Evolutionary conservation across 35 echinoderm and acorn worm genomes (phyloP).

Genomic region (Heliocidaris tuberculata): DNA sequence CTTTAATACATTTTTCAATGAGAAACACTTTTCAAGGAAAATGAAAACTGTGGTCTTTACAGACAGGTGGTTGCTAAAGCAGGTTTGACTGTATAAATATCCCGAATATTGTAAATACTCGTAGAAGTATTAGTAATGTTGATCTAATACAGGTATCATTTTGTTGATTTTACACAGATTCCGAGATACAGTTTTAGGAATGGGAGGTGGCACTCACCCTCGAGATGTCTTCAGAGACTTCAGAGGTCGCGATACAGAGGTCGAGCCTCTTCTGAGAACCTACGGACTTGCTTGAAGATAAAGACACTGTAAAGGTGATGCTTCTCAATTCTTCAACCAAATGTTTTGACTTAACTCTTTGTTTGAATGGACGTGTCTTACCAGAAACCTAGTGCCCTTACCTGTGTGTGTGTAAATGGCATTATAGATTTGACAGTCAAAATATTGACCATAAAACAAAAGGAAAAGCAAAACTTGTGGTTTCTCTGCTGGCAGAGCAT

Average conservation of each 20-base stretch:
- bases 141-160: neutral
- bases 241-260: constrained; percentile 87
- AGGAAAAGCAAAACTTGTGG: neutral
- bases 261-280: constrained; percentile 71
- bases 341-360: too few species aligned
- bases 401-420: too few species aligned
- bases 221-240: constrained; percentile 83
- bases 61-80: too few species aligned
- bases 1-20: too few species aligned
- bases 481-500: neutral
- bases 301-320: too few species aligned
- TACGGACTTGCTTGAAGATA: constrained; percentile 77
- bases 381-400: too few species aligned
- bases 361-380: too few species aligned
- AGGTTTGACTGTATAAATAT: neutral
- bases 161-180: constrained; percentile 58
- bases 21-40: too few species aligned
- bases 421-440: neutral
- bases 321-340: too few species aligned
- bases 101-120: neutral
- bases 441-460: neutral
- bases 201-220: constrained; percentile 93
- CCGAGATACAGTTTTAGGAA: constrained; percentile 76
- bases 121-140: neutral
- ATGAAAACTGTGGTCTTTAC: too few species aligned